Percentiles rank a stretch among this genome's conserved stretches.
These are phyloP conservation scores for Pararge aegeria DNA, from an alignment of 1,140 invertebrate genomes.

Conservation along the genomic window DNA sequence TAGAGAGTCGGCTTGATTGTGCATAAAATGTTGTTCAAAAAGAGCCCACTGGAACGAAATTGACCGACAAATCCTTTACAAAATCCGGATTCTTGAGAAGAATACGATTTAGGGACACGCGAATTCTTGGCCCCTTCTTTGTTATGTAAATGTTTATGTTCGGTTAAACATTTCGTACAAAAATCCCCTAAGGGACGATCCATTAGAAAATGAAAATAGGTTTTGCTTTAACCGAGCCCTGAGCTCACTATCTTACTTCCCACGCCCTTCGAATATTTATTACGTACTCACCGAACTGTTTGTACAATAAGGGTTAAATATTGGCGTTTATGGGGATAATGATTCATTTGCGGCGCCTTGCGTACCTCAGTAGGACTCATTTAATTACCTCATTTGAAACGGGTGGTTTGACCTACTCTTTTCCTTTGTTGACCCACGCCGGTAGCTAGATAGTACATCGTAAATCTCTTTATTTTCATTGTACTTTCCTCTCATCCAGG, in stretches of 20 bases:
- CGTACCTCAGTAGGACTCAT: neutral
- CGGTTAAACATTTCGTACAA: slow-evolving; percentile 54
- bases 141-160: slow-evolving; percentile 67
- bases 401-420: neutral
- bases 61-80: slow-evolving; percentile 61
- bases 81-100: slow-evolving; percentile 54
- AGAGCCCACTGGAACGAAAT: slow-evolving; percentile 45
- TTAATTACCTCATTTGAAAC: neutral
- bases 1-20: slow-evolving; percentile 34
- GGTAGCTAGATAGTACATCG: too few species aligned
- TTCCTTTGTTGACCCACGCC: too few species aligned
- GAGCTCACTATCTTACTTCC: slow-evolving; percentile 23
- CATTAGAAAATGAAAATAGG: slow-evolving; percentile 66
- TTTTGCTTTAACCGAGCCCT: slow-evolving; percentile 54
- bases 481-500: too few species aligned
- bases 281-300: slow-evolving; percentile 8
- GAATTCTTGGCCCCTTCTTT: slow-evolving; percentile 55
- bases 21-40: slow-evolving; percentile 42
- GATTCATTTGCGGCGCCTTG: slow-evolving; percentile 17
- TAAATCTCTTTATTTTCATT: too few species aligned
- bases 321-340: slow-evolving; percentile 10
- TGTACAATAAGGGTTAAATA: slow-evolving; percentile 18
- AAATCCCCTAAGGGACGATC: slow-evolving; percentile 57
- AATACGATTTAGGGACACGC: slow-evolving; percentile 57
- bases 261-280: slow-evolving; percentile 16